A percentile compares a stretch with the other conserved stretches of the same genome.
Evolutionary conservation across 2,888 invertebrate species (phyloP).

Genomic region (Loripinus fragilis): DNA sequence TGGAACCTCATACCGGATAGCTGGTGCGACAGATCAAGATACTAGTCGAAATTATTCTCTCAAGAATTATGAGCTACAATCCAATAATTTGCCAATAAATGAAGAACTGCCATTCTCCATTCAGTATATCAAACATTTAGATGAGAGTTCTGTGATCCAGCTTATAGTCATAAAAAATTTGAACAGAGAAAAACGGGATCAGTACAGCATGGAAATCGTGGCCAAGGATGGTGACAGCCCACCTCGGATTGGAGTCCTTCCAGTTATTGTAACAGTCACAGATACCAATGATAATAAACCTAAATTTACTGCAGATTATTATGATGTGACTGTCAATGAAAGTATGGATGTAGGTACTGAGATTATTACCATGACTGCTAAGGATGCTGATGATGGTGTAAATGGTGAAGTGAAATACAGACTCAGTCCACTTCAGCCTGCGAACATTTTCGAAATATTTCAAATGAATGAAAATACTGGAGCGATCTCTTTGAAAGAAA

Average conservation of each 20-base stretch:
- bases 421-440: constrained; percentile 72
- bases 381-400: constrained; percentile 92
- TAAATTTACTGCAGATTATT: constrained; percentile 56
- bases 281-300: constrained; percentile 73
- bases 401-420: constrained; percentile 86
- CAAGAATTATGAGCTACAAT: constrained; percentile 60
- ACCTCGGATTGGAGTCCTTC: constrained; percentile 55
- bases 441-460: constrained; percentile 69
- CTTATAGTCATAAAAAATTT: constrained; percentile 63
- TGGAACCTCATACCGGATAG: constrained; percentile 59
- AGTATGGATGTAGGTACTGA: constrained; percentile 46
- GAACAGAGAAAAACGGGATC: constrained; percentile 66
- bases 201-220: constrained; percentile 63
- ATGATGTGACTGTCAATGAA: constrained; percentile 62
- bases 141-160: constrained; percentile 66
- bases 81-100: constrained; percentile 23
- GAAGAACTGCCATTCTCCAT: constrained; percentile 63
- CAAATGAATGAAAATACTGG: constrained; percentile 67
- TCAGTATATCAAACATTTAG: constrained; percentile 60
- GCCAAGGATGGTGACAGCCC: constrained; percentile 71
- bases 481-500: constrained; percentile 63
- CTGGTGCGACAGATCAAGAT: constrained; percentile 65
- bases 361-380: constrained; percentile 87
- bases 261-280: constrained; percentile 55
- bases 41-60: constrained; percentile 63